Conservation (phyloP, 2,888 invertebrate genomes). For the Spisula subtruncata region DNA sequence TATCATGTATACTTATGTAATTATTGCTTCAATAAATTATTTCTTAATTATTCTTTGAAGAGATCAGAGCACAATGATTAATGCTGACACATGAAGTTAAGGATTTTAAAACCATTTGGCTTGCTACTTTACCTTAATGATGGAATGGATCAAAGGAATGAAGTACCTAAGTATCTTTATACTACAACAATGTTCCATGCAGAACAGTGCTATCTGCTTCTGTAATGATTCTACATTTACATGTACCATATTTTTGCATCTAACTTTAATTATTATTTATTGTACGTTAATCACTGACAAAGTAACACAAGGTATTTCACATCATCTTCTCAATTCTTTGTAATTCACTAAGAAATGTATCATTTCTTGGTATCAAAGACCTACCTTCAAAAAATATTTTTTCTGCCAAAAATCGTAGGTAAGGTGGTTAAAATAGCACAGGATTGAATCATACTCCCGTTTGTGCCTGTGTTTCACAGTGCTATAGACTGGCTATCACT, state of each 20-base stretch:
- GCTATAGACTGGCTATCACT: neutral
- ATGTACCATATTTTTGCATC: neutral
- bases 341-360: slow-evolving; percentile 26
- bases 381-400: slow-evolving; percentile 32
- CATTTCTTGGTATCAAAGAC: slow-evolving; percentile 36
- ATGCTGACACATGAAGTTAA: no score
- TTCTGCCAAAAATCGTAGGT: slow-evolving; percentile 40
- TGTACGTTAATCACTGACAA: neutral
- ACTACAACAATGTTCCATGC: neutral
- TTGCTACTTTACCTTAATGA: no score
- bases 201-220: neutral
- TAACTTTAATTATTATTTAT: neutral
- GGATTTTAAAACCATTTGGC: no score
- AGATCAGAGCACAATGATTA: no score
- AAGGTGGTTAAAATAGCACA: slow-evolving; percentile 65
- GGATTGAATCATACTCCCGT: slow-evolving; percentile 49
- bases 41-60: no score
- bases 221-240: neutral
- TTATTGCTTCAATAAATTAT: no score
- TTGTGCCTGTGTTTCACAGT: neutral
- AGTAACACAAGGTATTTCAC: slow-evolving; percentile 3
- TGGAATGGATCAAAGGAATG: no score
- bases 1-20: no score
- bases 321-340: neutral
- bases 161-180: no score